Base-by-base conservation (phyloP, 1,140 invertebrate species). In the Aphidius gifuensis region DNA sequence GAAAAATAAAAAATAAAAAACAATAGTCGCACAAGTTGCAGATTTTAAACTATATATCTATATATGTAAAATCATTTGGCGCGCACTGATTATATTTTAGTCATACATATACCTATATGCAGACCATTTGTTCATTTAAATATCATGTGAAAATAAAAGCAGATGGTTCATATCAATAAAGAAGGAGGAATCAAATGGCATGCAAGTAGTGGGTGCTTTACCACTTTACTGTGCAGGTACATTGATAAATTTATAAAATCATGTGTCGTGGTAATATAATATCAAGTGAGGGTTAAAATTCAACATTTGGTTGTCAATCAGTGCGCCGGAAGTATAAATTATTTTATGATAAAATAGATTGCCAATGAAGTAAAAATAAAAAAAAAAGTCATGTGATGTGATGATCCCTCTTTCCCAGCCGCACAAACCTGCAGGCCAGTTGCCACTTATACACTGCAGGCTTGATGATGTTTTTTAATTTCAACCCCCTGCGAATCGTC, bases 131-230 rank as follows among this genome's bases (percentile, higher is more conserved):
- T 72, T 6, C 23, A 32, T 3, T 32, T 32, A 32, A 32, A 32
- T 32, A 32, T 71, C 76, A 79, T 79, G 77, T 78, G 77, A 79
- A 79, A 78, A 47, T 77, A 56, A 65, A 68, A 66, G 58, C 77
- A 79, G 75, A 77, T 79, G 77, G 62, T 69, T 43, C 42, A 67
- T 16, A 70, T 69, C 16, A 60, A 69, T 70, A 64, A 57, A 62
- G 60, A 66, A 58, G 45, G 23, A 16, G 16, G 16, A 16, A 16
- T 16, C 16, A 16, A 16, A 16, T 16, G 1, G 16, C 4, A 32
- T 32, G 23, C 23, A 32, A 32, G 23, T 32, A 32, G 23, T 32
- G 23, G 23, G 16, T 16, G 16, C 16, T 16, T 16, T 16, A 16
- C 16, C 16, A 16, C 16, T n/a, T n/a, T 16, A 16, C 16, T 16